Evolutionary conservation across 2,888 invertebrate genomes (phyloP).

Genomic region (Disparrhopalites patrizii): DNA sequence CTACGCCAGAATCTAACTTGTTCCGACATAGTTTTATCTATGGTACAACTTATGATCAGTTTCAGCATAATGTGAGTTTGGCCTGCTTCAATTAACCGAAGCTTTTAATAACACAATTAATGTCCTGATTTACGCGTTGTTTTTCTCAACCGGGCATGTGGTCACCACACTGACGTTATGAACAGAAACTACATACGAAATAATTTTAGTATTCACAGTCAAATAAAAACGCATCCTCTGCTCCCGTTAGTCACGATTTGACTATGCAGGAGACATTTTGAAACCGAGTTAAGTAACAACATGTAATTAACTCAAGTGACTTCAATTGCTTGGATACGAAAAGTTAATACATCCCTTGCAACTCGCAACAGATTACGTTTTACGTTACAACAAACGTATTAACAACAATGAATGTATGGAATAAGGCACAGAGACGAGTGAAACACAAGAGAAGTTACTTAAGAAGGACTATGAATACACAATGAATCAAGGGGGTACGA

Average conservation of each 20-base stretch:
- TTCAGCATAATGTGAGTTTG: too few relatives aligned
- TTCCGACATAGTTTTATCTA: too few relatives aligned
- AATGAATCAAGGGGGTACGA: background rate
- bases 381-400: background rate
- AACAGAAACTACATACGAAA: background rate
- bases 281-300: too few relatives aligned
- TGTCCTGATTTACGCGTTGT: too few relatives aligned
- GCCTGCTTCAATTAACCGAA: too few relatives aligned
- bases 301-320: too few relatives aligned
- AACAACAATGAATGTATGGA: background rate
- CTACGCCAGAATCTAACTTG: too few relatives aligned
- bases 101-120: too few relatives aligned
- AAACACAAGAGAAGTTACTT: too few relatives aligned
- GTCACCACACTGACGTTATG: background rate
- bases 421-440: background rate
- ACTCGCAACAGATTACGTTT: background rate
- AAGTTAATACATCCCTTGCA: background rate
- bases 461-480: background rate
- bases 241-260: background rate
- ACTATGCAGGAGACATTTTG: background rate
- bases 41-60: too few relatives aligned
- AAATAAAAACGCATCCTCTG: background rate
- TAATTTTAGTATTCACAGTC: background rate
- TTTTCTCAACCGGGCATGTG: background rate
- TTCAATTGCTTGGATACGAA: background rate